Base-by-base conservation (phyloP, 2,888 invertebrate species). In the Megastigmus dorsalis region DNA sequence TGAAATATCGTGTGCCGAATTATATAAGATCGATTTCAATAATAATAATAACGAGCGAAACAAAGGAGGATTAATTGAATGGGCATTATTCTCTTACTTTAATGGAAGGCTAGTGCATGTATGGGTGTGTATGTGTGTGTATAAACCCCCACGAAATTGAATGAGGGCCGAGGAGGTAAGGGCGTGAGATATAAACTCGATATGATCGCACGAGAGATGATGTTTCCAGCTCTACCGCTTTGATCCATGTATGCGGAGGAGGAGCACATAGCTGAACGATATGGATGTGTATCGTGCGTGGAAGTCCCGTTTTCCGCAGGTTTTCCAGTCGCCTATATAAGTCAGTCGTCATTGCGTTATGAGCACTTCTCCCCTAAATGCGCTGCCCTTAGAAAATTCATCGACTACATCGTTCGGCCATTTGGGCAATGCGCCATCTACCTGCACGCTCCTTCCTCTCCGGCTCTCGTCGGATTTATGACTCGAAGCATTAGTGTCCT, bases 371-470 rank as follows among this genome's bases (percentile, higher is more conserved):
- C 38, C 62, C 55, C 26, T 26, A 2, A n/a, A 18, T 18, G 13
- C 43, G 3, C n/a, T 48, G 71, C 41, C 45, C 71, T 62, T 43
- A 71, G 80, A 78, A 79, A 80, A 79, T 81, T 80, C 77, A 78
- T 79, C 71, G 80, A 77, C 75, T 77, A 72, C 70, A 80, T 75
- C 76, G 79, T 77, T 80, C 78, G 80, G 75, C 80, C 80, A 80
- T 82, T 82, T 82, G 81, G 80, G 80, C 81, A 80, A 63, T 70
- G 80, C 82, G 82, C 81, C 82, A 82, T 81, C 82, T 83, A 80
- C 81, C 81, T 82, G 81, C 78, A 72, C 54, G 69, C 71, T 10
- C 70, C 72, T 73, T 72, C n/a, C n/a, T n/a, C n/a, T n/a, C 57
- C 70, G 69, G 38, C 33, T n/a, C 60, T 54, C 66, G 36, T 74